Conservation (phyloP, 1,140 invertebrate genomes). For the Teleopsis dalmanni region DNA sequence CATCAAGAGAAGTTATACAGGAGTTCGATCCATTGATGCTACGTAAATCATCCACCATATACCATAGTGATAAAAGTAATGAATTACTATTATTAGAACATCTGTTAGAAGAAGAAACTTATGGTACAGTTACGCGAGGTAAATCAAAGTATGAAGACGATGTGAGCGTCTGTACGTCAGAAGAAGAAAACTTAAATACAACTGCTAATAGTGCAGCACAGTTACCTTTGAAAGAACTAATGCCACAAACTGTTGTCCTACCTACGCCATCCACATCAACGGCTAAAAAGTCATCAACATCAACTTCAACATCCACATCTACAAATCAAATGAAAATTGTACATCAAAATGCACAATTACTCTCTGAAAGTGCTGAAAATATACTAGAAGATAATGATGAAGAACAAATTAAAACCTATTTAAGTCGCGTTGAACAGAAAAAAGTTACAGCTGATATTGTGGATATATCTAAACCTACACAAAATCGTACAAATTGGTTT, state of each 20-base stretch:
- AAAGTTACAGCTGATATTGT: conserved; percentile 6
- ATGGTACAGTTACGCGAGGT: conserved; percentile 26
- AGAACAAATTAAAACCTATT: conserved; percentile 18
- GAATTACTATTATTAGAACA: conserved; percentile 37
- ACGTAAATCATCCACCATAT: conserved; percentile 23
- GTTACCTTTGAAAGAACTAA: background rate
- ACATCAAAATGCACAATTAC: conserved; percentile 34
- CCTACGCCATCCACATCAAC: conserved; percentile 5
- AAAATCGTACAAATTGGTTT: conserved; percentile 39
- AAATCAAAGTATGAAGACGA: conserved; percentile 25
- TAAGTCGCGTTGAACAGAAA: conserved; percentile 23
- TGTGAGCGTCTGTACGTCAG: conserved; percentile 37
- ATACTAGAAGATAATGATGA: conserved; percentile 24
- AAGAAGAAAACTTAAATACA: conserved; percentile 27
- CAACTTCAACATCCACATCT: background rate
- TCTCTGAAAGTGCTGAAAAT: conserved; percentile 35
- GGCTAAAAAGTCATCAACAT: background rate
- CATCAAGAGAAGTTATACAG: conserved; percentile 27
- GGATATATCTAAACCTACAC: conserved; percentile 21
- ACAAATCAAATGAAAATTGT: conserved; percentile 24
- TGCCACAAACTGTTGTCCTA: conserved; percentile 5
- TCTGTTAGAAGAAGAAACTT: conserved; percentile 40
- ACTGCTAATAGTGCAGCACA: background rate
- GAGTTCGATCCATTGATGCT: conserved; percentile 40
- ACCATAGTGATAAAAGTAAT: conserved; percentile 33